Evolutionary conservation across 2,797 vertebrate species (phyloP), one percentile per base, ranked within the genome.

Genomic region (Spinibarbus caldwelli): DNA sequence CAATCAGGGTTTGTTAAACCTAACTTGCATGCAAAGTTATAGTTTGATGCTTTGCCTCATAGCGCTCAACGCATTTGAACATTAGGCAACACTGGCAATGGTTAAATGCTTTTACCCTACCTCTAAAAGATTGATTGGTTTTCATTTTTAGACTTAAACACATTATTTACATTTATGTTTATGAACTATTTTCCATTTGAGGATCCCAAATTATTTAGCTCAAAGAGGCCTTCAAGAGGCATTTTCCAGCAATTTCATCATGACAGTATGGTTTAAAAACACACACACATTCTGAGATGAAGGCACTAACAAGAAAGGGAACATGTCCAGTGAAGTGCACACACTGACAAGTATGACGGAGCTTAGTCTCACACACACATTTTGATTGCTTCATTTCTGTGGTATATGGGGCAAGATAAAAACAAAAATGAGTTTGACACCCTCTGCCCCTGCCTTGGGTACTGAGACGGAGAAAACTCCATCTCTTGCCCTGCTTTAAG

Each of bases 371-470:
- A 75, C 83, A 38, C 49, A 81, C 84, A 86, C 80, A 78, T 76
- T 87, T 81, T 86, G 81, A 88, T 80, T 76, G 86, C 83, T 86
- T 88, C 41, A 87, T 89, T 87, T 84, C 77, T 70, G 57, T 34
- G 29, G 57, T 86, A 86, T 86, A 82, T 86, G 76, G 86, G 87
- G 76, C 86, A 83, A 85, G 84, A 80, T 85, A 89, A 90, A 89
- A 86, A 88, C 84, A 87, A 89, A 88, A 89, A 86, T 81, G 66
- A 86, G 85, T 87, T 88, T 89, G 89, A 88, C 84, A 86, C 78
- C 71, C 54, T 38, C 72, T 86, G 82, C 76, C 87, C 86, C 66
- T 26, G 68, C 14, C 36, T 85, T 84, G 79, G 80, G 36, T 80
- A 62, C 31, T 15, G 70, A 83, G 49, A 59, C 7, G 59, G 67